Evolutionary conservation across 2,888 invertebrate species (phyloP), one percentile per base, ranked within the genome.

Genomic region (Habroteleia sp.): DNA sequence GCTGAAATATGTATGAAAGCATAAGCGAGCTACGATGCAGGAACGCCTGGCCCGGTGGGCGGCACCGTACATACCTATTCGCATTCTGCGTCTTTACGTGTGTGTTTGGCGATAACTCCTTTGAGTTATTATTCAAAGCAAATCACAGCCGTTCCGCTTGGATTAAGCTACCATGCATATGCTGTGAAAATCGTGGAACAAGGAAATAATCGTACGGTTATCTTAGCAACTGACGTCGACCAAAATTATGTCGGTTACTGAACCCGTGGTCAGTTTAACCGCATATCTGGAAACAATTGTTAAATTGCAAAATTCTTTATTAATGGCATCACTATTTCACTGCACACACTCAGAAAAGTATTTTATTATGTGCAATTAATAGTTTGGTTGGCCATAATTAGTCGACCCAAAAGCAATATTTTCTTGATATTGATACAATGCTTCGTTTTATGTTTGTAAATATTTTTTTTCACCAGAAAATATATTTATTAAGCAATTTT

Each of bases 41-140:
- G 56, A 76, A 63, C 77, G 77, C 74, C 71, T 65, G 69, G 56
- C 46, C 33, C 35, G 29, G 41, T 75, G 60, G 74, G 74, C 63
- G 74, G 65, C 62, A 50, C 66, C 60, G 71, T 42, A 62, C 65
- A 62, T 62, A 50, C 56, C 66, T 33, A 58, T 72, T 66, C 60
- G 44, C 58, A 58, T 62, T 50, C 63, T 60, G 35, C 63, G 65
- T 68, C 62, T 54, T 73, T 69, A 73, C 56, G 48, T 44, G 48
- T 65, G 71, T 62, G 74, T 35, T 50, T 44, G 62, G 54, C 58
- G 71, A 66, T 62, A 68, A 63, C 75, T 78, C 84, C 85, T 86
- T 86, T 85, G 86, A 85, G 85, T 86, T 86, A 85, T 86, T 85
- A 86, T 87, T 87, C 85, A 86, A 83, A 85, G 84, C 84, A 82